Evolutionary conservation across 2,888 invertebrate genomes (phyloP).

Genomic region (Drosophila dives): DNA sequence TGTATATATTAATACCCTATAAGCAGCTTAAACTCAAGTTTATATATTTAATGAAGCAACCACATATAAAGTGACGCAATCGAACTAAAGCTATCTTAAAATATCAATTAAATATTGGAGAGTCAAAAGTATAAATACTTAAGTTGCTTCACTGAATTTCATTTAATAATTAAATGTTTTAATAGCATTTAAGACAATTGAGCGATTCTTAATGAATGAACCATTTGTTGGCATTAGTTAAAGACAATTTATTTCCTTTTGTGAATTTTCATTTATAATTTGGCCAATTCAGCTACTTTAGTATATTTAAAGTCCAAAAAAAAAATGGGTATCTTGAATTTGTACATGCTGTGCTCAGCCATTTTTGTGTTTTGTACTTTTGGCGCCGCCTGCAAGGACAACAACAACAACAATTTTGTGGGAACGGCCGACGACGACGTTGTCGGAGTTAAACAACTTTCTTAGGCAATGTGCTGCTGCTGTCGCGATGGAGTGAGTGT

Average conservation of each 20-base stretch:
- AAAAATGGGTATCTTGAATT: slow-evolving; percentile 16
- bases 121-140: not conserved
- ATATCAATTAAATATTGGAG: not conserved
- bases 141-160: not conserved
- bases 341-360: not conserved
- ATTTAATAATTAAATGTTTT: not conserved
- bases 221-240: not conserved
- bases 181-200: not conserved
- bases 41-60: not conserved
- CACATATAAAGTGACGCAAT: not conserved
- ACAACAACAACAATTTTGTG: slow-evolving; percentile 57
- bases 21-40: not conserved
- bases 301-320: not conserved
- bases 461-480: slow-evolving; percentile 59
- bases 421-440: slow-evolving; percentile 46
- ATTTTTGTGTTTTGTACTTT: slow-evolving; percentile 48
- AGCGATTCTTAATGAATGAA: not conserved
- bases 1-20: slow-evolving; percentile 50
- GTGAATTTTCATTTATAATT: not conserved
- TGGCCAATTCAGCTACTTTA: not conserved
- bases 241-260: not conserved
- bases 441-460: slow-evolving; percentile 79
- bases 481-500: slow-evolving; percentile 23
- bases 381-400: slow-evolving; percentile 78
- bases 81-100: not conserved